These are phyloP conservation scores for Cecropterus lyciades DNA, from an alignment of 1,140 invertebrate genomes.

Conservation along the genomic window DNA sequence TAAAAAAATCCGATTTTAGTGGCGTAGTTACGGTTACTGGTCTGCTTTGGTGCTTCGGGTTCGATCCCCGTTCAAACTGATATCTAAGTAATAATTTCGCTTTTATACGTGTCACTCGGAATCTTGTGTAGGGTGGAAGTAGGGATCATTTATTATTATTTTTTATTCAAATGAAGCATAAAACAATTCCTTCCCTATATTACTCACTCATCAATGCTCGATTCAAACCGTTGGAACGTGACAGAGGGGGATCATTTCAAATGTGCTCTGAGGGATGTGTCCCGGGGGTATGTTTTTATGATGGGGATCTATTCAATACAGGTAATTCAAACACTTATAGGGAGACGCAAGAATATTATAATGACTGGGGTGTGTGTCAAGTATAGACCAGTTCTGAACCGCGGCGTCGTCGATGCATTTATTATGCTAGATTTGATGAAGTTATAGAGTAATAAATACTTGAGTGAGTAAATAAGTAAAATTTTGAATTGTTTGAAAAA, in stretches of 20 bases:
- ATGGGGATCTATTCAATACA: slow-evolving; percentile 30
- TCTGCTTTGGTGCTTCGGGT: too few relatives aligned
- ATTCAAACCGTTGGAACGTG: slow-evolving; percentile 27
- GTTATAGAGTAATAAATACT: too few relatives aligned
- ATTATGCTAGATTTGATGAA: neutral
- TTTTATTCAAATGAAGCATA: slow-evolving; percentile 1
- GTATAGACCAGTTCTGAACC: neutral
- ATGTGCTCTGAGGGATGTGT: slow-evolving; percentile 12
- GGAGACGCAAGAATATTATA: slow-evolving; percentile 1
- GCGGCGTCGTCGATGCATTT: neutral
- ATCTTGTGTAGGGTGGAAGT: too few relatives aligned
- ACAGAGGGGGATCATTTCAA: slow-evolving; percentile 22
- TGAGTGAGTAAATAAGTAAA: too few relatives aligned
- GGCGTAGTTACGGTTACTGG: too few relatives aligned
- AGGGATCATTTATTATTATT: neutral
- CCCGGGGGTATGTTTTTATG: slow-evolving; percentile 17
- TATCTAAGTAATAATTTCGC: too few relatives aligned
- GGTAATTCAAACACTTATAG: slow-evolving; percentile 24
- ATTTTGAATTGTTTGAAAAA: too few relatives aligned
- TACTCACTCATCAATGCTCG: slow-evolving; percentile 23
- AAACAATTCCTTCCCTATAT: slow-evolving; percentile 28
- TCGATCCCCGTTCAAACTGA: too few relatives aligned
- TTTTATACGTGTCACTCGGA: too few relatives aligned
- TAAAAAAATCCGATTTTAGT: too few relatives aligned
- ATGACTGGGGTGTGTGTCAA: neutral